These are phyloP conservation scores for Nephrotoma appendiculata DNA, from an alignment of 2,888 invertebrate species.

Conservation along the genomic window DNA sequence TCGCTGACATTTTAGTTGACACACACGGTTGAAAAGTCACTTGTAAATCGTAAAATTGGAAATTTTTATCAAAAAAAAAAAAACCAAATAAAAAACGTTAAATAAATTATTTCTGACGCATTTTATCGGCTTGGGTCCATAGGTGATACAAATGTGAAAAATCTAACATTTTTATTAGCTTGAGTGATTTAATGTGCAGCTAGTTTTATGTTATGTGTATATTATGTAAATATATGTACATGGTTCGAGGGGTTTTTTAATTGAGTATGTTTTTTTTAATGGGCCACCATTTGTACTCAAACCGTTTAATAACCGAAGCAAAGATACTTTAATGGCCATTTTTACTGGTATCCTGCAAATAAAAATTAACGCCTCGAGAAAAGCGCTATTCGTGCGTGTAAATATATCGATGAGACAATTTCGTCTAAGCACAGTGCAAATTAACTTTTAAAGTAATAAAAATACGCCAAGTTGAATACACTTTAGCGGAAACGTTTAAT, in stretches of 20 bases:
- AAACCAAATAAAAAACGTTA: neutral
- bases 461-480: too few relatives aligned
- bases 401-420: too few relatives aligned
- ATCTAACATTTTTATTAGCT: neutral
- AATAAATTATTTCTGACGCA: neutral
- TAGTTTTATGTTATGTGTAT: neutral
- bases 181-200: neutral
- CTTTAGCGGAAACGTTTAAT: too few relatives aligned
- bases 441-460: too few relatives aligned
- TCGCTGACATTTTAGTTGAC: neutral
- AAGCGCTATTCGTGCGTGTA: too few relatives aligned
- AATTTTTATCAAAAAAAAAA: neutral
- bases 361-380: too few relatives aligned
- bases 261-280: neutral
- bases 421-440: too few relatives aligned
- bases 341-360: too few relatives aligned
- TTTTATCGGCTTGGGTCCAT: neutral
- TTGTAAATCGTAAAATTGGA: neutral
- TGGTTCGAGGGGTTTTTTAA: neutral
- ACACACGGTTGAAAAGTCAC: neutral
- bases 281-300: neutral
- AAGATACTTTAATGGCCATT: too few relatives aligned
- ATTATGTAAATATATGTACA: neutral
- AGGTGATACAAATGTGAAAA: neutral
- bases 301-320: neutral